Conservation (phyloP, 1,140 invertebrate species). For the Glossosoma conforme region DNA sequence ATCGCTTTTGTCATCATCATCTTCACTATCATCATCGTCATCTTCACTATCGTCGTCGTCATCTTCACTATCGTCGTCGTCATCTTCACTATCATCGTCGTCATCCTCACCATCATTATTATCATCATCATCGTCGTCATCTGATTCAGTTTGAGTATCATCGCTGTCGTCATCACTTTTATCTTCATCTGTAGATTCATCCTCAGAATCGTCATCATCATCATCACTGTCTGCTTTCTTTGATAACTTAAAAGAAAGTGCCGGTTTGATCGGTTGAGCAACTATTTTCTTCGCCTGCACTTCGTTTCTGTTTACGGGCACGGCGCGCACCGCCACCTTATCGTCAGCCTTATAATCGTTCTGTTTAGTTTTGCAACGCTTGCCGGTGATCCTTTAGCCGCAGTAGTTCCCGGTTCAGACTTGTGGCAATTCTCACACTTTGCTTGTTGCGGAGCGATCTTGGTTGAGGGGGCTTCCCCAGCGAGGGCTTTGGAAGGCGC, state of each 20-base stretch:
- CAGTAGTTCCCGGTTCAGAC: neutral
- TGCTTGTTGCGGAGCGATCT: constrained; percentile 4
- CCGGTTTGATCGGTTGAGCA: constrained; percentile 15
- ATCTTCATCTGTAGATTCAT: constrained; percentile 32
- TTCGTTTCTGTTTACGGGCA: constrained; percentile 12
- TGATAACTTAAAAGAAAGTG: constrained; percentile 10
- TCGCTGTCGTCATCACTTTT: constrained; percentile 25
- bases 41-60: constrained; percentile 27
- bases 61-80: constrained; percentile 24
- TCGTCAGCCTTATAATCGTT: constrained; percentile 1
- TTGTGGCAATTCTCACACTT: constrained; percentile 22
- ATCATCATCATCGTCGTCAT: constrained; percentile 26
- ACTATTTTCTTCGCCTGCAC: constrained; percentile 9
- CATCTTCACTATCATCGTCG: constrained; percentile 13
- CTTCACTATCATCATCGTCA: constrained; percentile 19
- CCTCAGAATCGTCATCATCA: constrained; percentile 18
- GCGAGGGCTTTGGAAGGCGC: constrained; percentile 36
- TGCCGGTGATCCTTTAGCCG: constrained; percentile 13
- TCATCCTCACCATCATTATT: constrained; percentile 14
- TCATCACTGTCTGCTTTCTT: constrained; percentile 18
- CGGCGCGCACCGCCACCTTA: constrained; percentile 2
- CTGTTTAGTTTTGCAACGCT: neutral
- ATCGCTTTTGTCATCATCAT: constrained; percentile 20
- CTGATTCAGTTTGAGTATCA: constrained; percentile 29
- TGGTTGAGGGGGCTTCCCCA: constrained; percentile 29